These are phyloP conservation scores for Coracopsis vasa DNA, from an alignment of 2,113 vertebrate species.

Conservation along the genomic window DNA sequence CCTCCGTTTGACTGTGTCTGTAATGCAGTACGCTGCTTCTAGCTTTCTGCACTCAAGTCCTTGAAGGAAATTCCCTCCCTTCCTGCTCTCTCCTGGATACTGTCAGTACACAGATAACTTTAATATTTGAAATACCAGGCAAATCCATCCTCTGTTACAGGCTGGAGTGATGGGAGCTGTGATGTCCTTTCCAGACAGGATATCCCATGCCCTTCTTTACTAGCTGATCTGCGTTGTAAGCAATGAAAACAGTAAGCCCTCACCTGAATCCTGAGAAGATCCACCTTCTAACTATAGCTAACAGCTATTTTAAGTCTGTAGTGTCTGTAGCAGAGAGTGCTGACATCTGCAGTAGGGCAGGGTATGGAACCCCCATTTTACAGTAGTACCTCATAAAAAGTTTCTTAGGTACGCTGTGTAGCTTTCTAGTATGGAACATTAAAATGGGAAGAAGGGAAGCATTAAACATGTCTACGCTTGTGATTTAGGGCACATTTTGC, in stretches of 20 bases:
- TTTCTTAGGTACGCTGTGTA: background rate
- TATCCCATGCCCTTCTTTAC: background rate
- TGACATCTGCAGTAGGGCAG: background rate
- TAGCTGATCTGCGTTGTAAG: background rate
- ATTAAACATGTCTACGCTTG: background rate
- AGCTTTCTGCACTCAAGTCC: background rate
- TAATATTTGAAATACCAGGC: conserved; percentile 43
- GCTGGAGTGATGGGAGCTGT: background rate
- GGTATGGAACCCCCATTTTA: background rate
- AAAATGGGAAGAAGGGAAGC: background rate
- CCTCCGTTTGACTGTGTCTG: background rate
- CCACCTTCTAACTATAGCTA: background rate
- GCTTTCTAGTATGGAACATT: background rate
- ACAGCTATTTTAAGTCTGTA: background rate
- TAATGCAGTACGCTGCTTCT: background rate
- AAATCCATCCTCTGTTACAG: background rate
- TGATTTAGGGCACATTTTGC: background rate
- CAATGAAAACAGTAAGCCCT: background rate
- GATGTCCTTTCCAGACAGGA: background rate
- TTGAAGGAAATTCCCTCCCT: conserved; percentile 28
- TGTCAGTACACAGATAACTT: background rate
- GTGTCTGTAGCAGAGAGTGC: background rate
- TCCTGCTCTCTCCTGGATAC: conserved; percentile 20
- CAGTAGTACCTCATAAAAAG: background rate
- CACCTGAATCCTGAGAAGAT: background rate